These are phyloP conservation scores for Polypterus bichir DNA, from an alignment of 2,113 vertebrate species.

Conservation along the genomic window DNA sequence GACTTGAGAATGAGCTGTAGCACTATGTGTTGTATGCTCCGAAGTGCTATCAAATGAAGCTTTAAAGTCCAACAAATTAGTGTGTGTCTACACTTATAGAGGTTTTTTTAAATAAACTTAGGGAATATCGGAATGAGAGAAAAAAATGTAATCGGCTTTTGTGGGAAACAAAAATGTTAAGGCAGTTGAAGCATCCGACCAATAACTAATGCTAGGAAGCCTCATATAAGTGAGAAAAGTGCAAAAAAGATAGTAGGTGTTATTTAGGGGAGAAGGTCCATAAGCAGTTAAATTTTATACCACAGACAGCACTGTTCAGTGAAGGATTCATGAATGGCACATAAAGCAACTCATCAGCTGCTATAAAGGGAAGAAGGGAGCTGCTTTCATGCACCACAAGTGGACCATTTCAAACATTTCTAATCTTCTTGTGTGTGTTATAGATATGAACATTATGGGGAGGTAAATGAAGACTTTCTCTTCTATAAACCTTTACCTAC, in stretches of 20 bases:
- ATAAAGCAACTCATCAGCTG: neutral
- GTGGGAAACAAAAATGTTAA: neutral
- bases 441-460: neutral
- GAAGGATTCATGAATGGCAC: neutral
- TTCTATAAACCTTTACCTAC: neutral
- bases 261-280: neutral
- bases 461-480: neutral
- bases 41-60: neutral
- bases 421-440: neutral
- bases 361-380: neutral
- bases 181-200: neutral
- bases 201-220: neutral
- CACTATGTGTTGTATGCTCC: neutral
- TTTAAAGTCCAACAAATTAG: neutral
- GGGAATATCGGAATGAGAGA: neutral
- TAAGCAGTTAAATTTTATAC: neutral
- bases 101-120: neutral
- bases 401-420: constrained; percentile 3
- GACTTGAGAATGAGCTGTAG: neutral
- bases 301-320: neutral
- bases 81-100: neutral
- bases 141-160: neutral
- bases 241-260: neutral
- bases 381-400: neutral
- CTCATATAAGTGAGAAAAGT: neutral